These are phyloP conservation scores for Bufotes viridis DNA, from an alignment of 2,797 vertebrate genomes.

Conservation along the genomic window DNA sequence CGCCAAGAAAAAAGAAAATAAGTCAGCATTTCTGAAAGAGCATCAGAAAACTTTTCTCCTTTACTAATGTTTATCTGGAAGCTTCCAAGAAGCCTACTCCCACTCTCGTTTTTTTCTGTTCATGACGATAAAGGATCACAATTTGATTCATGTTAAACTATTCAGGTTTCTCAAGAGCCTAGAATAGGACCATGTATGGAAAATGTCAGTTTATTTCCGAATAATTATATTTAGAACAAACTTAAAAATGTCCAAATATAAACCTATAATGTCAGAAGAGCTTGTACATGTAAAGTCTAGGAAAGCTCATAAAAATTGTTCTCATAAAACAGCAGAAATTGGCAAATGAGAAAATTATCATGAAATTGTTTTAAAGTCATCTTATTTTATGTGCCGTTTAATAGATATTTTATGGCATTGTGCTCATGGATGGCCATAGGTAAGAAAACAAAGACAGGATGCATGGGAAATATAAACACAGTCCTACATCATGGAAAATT, in stretches of 20 bases:
- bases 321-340: background rate
- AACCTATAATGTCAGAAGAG: background rate
- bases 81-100: conserved; percentile 26
- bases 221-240: background rate
- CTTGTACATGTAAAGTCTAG: background rate
- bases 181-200: background rate
- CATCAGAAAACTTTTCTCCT: background rate
- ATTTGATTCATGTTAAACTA: background rate
- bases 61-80: background rate
- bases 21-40: background rate
- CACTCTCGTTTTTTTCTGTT: conserved; percentile 15
- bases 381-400: too few species aligned
- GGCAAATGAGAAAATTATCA: background rate
- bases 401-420: background rate
- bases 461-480: conserved; percentile 24
- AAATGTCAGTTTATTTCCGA: conserved; percentile 12
- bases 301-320: background rate
- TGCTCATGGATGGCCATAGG: background rate
- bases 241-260: background rate
- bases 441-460: conserved; percentile 3
- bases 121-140: conserved; percentile 3
- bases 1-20: background rate
- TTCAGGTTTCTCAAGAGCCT: conserved; percentile 18
- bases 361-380: too few species aligned
- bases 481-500: conserved; percentile 24